Conservation (phyloP, 2,113 vertebrate genomes). For the Tretioscincus oriximinensis region DNA sequence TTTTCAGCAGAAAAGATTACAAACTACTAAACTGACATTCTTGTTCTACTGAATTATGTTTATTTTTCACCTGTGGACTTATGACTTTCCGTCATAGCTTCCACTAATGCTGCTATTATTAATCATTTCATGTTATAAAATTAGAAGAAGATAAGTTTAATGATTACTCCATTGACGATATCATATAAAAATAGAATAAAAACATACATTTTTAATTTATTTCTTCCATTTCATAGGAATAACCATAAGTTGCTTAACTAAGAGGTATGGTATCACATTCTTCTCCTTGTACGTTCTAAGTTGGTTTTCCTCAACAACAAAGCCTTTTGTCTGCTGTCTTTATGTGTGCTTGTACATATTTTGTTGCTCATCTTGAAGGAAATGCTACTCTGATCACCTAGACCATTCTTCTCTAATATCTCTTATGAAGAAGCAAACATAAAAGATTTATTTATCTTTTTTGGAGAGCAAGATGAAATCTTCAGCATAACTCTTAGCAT, state of each 20-base stretch:
- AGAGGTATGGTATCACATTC: neutral
- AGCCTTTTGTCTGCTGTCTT: neutral
- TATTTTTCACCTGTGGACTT: neutral
- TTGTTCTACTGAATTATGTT: neutral
- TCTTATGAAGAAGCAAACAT: neutral
- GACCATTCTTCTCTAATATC: neutral
- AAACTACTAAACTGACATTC: neutral
- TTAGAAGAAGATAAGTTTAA: too few relatives aligned
- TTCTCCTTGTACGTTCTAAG: neutral
- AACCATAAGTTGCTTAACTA: neutral
- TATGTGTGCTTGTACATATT: too few relatives aligned
- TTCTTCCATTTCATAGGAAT: neutral
- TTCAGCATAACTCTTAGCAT: fast-evolving
- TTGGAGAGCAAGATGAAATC: neutral
- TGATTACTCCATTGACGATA: too few relatives aligned
- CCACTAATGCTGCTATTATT: neutral
- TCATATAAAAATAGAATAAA: too few relatives aligned
- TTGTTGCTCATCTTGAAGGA: neutral
- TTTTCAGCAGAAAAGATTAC: neutral
- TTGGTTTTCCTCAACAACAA: neutral
- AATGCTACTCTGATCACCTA: neutral
- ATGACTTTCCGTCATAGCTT: neutral
- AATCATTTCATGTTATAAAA: neutral
- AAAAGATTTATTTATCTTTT: neutral
- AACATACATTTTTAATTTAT: neutral